Evolutionary conservation across 2,888 invertebrate genomes (phyloP), one percentile per base, ranked within the genome.

Genomic region (Dynastes maya): DNA sequence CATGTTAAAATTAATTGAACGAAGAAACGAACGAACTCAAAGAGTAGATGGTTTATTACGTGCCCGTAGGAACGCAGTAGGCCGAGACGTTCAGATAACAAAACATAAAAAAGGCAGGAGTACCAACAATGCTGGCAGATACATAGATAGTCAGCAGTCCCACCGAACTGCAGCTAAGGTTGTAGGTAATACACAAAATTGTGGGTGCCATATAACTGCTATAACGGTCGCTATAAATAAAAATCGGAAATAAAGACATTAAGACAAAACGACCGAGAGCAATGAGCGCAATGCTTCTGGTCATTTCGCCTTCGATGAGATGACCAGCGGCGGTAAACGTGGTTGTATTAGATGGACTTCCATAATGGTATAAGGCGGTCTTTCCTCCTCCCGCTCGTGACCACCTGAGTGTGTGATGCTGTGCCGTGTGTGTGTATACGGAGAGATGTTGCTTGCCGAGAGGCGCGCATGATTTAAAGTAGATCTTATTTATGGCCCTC

Each of bases 401-500:
- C 87, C 86, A 87, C 86, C 85, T 85, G 86, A 86, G 86, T 82
- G 86, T 82, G 86, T 86, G 86, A 86, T 87, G 86, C 86, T 85
- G 86, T 85, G 86, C 86, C 83, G 16, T 55, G 55, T 53, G 53
- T 55, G 55, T 55, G 8, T 55, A 55, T 22, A 55, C 83, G 58
- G 72, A 79, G 77, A 86, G 86, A 86, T 87, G 86, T 86, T 83
- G 85, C 86, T 85, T 82, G 86, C 85, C 85, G 83, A 86, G 85
- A 85, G 86, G 85, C 84, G 85, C 85, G 85, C 87, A 87, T 88
- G 87, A 88, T 88, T 88, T 88, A 88, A 87, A 87, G 85, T 86
- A 84, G 86, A 82, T 85, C 83, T 86, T 87, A 88, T 88, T 88
- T 87, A 88, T 84, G 86, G 83, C 84, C 83, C 87, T 87, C 82